These are phyloP conservation scores for Auanema sp. DNA, from an alignment of 2,888 invertebrate species.

Conservation along the genomic window DNA sequence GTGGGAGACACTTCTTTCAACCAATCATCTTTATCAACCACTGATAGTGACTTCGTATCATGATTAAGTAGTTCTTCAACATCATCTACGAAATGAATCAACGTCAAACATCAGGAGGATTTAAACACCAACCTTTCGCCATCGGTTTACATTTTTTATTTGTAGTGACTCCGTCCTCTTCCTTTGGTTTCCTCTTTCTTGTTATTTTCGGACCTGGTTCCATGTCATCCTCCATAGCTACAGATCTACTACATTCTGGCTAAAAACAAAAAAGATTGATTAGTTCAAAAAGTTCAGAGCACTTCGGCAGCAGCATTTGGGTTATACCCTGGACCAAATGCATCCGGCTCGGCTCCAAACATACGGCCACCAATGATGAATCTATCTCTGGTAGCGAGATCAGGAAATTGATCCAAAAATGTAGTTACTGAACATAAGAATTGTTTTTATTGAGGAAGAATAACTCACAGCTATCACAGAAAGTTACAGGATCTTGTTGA, in stretches of 20 bases:
- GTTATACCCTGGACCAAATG: slow-evolving; percentile 14
- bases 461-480: slow-evolving; percentile 40
- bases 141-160: not conserved
- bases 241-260: not conserved
- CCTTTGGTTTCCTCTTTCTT: not conserved
- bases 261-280: not conserved
- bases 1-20: slow-evolving; percentile 19
- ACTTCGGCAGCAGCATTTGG: slow-evolving; percentile 20
- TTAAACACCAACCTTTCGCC: not conserved
- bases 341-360: slow-evolving; percentile 5
- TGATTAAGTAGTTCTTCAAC: slow-evolving; percentile 29
- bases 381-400: slow-evolving; percentile 41
- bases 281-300: no score
- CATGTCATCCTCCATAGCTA: not conserved
- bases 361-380: slow-evolving; percentile 6
- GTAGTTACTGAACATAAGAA: slow-evolving; percentile 32
- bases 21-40: slow-evolving; percentile 40
- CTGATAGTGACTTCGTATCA: slow-evolving; percentile 22
- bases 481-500: slow-evolving; percentile 34
- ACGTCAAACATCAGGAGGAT: not conserved
- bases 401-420: slow-evolving; percentile 48
- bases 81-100: slow-evolving; percentile 6
- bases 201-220: no score
- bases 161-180: not conserved
- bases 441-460: not conserved